Evolutionary conservation across 92 coral and sea anemone species (phyloP).

Genomic region (Micromussa lordhowensis): DNA sequence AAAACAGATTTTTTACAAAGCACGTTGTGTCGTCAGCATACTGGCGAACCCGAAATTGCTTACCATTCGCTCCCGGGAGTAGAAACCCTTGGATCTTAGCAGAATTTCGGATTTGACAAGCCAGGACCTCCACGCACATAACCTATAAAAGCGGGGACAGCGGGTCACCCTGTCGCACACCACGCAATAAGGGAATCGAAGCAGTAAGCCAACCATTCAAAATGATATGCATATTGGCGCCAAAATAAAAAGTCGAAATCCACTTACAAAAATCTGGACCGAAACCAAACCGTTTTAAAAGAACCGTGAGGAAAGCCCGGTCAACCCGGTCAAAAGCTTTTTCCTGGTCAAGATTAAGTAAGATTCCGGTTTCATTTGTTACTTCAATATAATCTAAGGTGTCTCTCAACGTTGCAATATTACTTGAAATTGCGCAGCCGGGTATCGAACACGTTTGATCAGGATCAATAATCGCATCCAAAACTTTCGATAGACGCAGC

Average conservation of each 20-base stretch:
- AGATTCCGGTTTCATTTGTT: background rate
- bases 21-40: background rate
- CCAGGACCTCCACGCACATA: background rate
- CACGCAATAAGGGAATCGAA: background rate
- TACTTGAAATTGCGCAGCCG: slow-evolving; percentile 13
- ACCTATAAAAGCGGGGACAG: slow-evolving; percentile 46
- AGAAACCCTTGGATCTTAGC: background rate
- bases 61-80: background rate
- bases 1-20: background rate
- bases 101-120: background rate
- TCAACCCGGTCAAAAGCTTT: slow-evolving; percentile 54
- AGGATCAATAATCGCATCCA: slow-evolving; percentile 11
- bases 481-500: slow-evolving; percentile 21
- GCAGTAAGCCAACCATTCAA: background rate
- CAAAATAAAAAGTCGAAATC: background rate
- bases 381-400: background rate
- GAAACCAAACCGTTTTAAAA: background rate
- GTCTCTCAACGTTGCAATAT: slow-evolving; percentile 13
- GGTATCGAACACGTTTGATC: slow-evolving; percentile 66
- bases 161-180: slow-evolving; percentile 35
- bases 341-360: slow-evolving; percentile 38
- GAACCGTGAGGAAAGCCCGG: background rate
- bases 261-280: background rate
- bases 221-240: background rate
- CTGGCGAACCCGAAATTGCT: background rate